phyloP scores from a whole-genome alignment of 2,113 vertebrate genomes.

The Cochlearius cochlearius region DNA sequence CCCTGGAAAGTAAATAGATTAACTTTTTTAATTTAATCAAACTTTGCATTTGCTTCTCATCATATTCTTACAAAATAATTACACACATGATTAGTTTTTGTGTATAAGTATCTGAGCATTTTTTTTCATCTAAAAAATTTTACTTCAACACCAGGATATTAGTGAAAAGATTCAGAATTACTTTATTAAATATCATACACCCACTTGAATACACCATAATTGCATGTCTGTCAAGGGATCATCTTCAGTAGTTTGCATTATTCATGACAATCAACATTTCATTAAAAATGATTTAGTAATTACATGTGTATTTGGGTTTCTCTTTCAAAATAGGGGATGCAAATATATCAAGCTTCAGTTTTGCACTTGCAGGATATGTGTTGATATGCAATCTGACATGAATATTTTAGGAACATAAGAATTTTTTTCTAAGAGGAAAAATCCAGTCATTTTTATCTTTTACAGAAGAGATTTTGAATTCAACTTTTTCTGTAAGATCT shows the following conservation, averaged over 20 bases:
- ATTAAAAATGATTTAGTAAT: not conserved
- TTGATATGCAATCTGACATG: not conserved
- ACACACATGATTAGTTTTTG: not conserved
- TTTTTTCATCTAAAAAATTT: not conserved
- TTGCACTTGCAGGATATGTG: not conserved
- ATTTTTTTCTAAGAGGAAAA: not conserved
- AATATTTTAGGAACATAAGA: not conserved
- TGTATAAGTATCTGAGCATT: not conserved
- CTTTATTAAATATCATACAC: not conserved
- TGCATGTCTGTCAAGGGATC: not conserved
- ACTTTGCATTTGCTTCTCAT: not conserved
- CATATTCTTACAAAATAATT: not conserved
- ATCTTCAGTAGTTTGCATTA: not conserved
- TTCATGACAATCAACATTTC: not conserved
- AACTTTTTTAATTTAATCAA: not conserved
- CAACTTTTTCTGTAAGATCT: not conserved
- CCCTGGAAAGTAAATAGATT: not conserved
- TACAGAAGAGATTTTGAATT: not conserved
- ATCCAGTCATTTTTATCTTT: not conserved
- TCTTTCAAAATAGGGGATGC: not conserved
- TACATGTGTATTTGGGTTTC: not conserved
- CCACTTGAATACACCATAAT: rapidly evolving
- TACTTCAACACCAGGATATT: not conserved
- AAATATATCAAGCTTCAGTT: not conserved
- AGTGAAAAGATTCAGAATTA: not conserved